Conservation (phyloP, 2,888 invertebrate genomes). For the Pediacus dermestoides region DNA sequence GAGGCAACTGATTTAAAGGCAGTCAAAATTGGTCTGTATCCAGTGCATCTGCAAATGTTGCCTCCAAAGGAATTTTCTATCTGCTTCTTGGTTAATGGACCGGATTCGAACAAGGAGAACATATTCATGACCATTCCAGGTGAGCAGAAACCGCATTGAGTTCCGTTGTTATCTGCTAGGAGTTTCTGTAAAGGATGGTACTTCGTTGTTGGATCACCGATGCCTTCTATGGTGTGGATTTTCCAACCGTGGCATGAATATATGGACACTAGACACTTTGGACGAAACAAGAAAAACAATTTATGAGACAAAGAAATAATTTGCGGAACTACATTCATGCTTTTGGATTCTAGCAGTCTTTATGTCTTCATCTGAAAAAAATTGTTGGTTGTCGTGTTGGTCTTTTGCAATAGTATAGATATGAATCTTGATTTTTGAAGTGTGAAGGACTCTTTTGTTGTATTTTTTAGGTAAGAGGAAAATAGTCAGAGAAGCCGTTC, state of each 20-base stretch:
- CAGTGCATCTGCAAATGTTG: conserved; percentile 72
- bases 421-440: too few species aligned
- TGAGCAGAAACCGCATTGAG: conserved; percentile 69
- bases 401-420: too few species aligned
- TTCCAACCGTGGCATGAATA: conserved; percentile 60
- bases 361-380: too few species aligned
- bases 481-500: too few species aligned
- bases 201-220: conserved; percentile 60
- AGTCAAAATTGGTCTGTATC: conserved; percentile 60
- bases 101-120: conserved; percentile 53
- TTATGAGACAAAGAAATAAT: too few species aligned
- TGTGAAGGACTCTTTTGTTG: too few species aligned
- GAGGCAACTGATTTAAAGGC: conserved; percentile 61
- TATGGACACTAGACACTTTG: conserved; percentile 56
- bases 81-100: conserved; percentile 55
- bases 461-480: too few species aligned
- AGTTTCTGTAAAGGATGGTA: conserved; percentile 62
- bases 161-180: conserved; percentile 59
- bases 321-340: background rate
- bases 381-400: too few species aligned
- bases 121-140: conserved; percentile 77
- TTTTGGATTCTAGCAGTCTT: too few species aligned
- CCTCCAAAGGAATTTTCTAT: conserved; percentile 69
- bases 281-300: too few species aligned
- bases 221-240: conserved; percentile 67